Evolutionary conservation across 2,888 invertebrate genomes (phyloP), one percentile per base, ranked within the genome.

Genomic region (Stenurella melanura): DNA sequence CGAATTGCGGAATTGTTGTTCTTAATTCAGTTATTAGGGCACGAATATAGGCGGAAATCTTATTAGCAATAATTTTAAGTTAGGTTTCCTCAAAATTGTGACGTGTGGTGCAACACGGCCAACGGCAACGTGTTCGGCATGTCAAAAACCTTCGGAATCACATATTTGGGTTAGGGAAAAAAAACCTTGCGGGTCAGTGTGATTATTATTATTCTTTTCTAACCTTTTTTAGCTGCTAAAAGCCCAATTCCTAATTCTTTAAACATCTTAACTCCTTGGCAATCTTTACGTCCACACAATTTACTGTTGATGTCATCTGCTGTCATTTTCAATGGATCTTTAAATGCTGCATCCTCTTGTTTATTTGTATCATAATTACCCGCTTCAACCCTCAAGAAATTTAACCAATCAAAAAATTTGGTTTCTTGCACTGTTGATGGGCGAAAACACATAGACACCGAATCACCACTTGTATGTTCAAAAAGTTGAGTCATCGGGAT

Each of bases 211-310:
- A n/a, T n/a, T n/a, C n/a, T n/a, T 34, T 38, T 5, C 63, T 12
- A 18, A 79, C 80, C 86, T 72, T 83, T 82, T 9, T 86, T 86
- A 1, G 81, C 87, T 0, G 89, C 88, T 42, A 89, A 80, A 4
- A 89, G 90, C 1, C 90, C 90, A 11, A 90, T 86, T 10, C 90
- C 90, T 67, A 83, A 88, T 61, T 89, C 86, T 78, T 88, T 88
- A 76, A 90, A 90, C 73, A 87, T 87, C 57, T 83, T 84, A 0
- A 86, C 89, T 9, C 87, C 89, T 0, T 89, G 89, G 76, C 90
- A 90, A 75, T 88, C 84, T 66, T 83, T 85, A 77, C 87, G 85
- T 12, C 84, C 85, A 77, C 89, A 89, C 42, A 86, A 70, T 61
- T 79, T 77, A 11, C 68, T 77, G 7, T 85, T 85, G 56, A 89